Conservation (phyloP, 2,113 vertebrate genomes). For the Mirza zaza region DNA sequence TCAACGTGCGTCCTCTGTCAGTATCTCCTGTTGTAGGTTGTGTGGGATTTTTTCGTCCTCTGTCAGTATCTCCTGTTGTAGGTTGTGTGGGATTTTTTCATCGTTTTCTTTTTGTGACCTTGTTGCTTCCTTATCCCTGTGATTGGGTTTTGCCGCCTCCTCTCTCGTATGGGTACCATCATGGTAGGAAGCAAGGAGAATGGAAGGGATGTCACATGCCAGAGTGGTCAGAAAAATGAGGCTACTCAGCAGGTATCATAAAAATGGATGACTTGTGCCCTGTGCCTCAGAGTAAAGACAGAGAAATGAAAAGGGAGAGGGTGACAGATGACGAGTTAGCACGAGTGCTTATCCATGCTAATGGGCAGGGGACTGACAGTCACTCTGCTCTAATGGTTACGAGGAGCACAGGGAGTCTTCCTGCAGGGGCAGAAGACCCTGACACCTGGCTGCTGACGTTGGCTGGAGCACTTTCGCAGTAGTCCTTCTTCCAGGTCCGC, state of each 20-base stretch:
- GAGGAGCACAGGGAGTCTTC: not conserved
- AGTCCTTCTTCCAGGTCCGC: not conserved
- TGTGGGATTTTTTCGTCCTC: not conserved
- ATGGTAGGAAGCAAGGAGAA: not conserved
- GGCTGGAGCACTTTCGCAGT: not conserved
- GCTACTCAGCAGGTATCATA: slow-evolving; percentile 36
- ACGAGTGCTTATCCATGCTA: slow-evolving; percentile 32
- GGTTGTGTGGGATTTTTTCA: too few species aligned
- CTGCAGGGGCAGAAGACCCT: not conserved
- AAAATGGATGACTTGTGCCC: slow-evolving; percentile 48
- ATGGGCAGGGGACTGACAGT: not conserved
- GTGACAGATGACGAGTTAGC: not conserved
- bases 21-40: not conserved
- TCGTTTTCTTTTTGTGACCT: not conserved
- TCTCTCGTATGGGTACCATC: not conserved
- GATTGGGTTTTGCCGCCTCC: not conserved
- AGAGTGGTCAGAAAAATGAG: slow-evolving; percentile 56
- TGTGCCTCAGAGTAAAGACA: slow-evolving; percentile 50
- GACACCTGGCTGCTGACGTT: not conserved
- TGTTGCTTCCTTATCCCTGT: not conserved
- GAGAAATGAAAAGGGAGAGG: slow-evolving; percentile 41
- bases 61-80: not conserved
- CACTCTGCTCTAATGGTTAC: not conserved
- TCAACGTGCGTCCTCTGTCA: fast-evolving
- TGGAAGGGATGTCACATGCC: slow-evolving; percentile 41